Conservation (phyloP, 2,888 invertebrate species). For the Drosophila ezoana region DNA sequence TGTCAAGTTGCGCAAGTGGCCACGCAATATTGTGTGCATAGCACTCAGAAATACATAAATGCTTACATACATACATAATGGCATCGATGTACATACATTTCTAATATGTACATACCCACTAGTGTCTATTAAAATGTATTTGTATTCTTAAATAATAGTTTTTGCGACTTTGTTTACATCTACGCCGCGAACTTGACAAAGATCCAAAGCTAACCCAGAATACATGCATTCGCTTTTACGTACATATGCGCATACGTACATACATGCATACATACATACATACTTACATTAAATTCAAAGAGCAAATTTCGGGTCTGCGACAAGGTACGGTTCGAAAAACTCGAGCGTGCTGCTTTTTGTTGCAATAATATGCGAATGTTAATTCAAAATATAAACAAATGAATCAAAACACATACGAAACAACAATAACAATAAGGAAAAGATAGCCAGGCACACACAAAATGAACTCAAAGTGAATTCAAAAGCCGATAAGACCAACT, state of each 20-base stretch:
- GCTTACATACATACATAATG: conserved; percentile 15
- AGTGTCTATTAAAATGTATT: conserved; percentile 8
- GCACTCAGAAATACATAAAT: conserved; percentile 22
- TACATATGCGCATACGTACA: background rate
- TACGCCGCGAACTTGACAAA: conserved; percentile 46
- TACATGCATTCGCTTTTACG: background rate
- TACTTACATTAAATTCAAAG: conserved; percentile 28
- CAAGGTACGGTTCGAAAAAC: conserved; percentile 9
- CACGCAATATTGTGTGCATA: conserved; percentile 50
- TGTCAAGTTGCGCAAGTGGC: conserved; percentile 73
- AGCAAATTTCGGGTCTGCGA: conserved; percentile 14
- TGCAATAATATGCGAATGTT: conserved; percentile 56
- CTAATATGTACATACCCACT: background rate
- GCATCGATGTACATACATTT: conserved; percentile 14
- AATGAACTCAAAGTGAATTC: conserved; percentile 20
- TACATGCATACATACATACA: background rate
- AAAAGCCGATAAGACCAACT: conserved; percentile 13
- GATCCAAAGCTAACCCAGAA: conserved; percentile 32
- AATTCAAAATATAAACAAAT: conserved; percentile 58
- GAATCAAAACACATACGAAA: conserved; percentile 38
- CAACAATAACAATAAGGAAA: conserved; percentile 5
- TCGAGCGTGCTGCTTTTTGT: conserved; percentile 32
- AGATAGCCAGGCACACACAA: background rate
- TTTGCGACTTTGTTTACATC: conserved; percentile 44
- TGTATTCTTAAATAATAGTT: conserved; percentile 8